Conservation (phyloP, 2,888 invertebrate species). For the Mythimna pallens region DNA sequence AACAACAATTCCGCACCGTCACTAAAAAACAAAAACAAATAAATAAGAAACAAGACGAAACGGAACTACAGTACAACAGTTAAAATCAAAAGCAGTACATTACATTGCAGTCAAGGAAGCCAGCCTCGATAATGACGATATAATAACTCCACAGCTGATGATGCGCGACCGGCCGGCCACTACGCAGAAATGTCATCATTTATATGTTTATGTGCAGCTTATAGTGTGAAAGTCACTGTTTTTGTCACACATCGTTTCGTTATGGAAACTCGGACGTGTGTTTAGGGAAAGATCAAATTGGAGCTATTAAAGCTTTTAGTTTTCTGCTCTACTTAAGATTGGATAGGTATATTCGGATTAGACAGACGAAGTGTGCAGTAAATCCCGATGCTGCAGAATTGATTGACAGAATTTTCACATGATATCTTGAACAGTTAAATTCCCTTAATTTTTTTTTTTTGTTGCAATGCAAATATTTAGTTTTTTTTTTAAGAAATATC, state of each 20-base stretch:
- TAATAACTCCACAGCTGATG: conserved; percentile 54
- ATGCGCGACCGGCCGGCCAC: conserved; percentile 25
- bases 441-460: too few relatives aligned
- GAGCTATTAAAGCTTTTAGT: neutral
- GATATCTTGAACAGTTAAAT: too few relatives aligned
- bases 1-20: neutral
- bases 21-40: conserved; percentile 1
- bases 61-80: conserved; percentile 52
- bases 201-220: conserved; percentile 54
- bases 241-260: conserved; percentile 41
- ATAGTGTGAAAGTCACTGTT: conserved; percentile 62
- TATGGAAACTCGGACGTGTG: conserved; percentile 26
- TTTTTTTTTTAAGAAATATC: too few relatives aligned
- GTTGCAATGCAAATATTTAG: too few relatives aligned
- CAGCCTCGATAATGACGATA: conserved; percentile 49
- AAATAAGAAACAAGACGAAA: conserved; percentile 27
- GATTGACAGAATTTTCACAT: too few relatives aligned
- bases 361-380: too few relatives aligned
- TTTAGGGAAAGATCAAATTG: neutral
- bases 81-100: conserved; percentile 51
- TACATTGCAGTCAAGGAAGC: conserved; percentile 54
- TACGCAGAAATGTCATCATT: conserved; percentile 61
- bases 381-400: too few relatives aligned
- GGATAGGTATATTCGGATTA: too few relatives aligned
- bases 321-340: neutral